Conservation (phyloP, 2,888 invertebrate genomes). For the Tupiocoris notatus region DNA sequence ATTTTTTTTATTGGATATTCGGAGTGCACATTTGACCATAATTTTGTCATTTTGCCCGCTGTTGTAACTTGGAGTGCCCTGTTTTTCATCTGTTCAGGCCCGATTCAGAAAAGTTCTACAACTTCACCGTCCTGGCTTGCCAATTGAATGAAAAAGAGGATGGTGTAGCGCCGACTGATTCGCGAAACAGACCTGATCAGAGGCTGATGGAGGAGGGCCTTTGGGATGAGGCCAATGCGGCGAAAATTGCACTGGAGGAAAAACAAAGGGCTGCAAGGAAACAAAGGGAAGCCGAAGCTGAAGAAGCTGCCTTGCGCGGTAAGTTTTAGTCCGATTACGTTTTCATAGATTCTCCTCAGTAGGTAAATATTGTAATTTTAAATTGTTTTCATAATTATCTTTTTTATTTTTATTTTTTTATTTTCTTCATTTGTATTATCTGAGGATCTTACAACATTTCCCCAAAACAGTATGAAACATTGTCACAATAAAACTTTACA, state of each 20-base stretch:
- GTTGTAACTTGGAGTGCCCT: not conserved
- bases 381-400: too few species aligned
- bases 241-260: conserved; percentile 86
- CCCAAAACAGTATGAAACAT: too few species aligned
- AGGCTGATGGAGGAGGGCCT: conserved; percentile 92
- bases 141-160: conserved; percentile 95
- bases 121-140: conserved; percentile 91
- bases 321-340: too few species aligned
- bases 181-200: conserved; percentile 90
- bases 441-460: too few species aligned
- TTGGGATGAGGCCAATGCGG: conserved; percentile 87
- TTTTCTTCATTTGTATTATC: too few species aligned
- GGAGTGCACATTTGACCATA: too few species aligned
- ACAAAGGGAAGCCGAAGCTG: conserved; percentile 70
- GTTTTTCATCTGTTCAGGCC: conserved; percentile 56
- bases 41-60: too few species aligned
- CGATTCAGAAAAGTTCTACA: conserved; percentile 76
- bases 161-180: conserved; percentile 92
- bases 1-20: too few species aligned
- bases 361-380: too few species aligned
- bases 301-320: conserved; percentile 62
- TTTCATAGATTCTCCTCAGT: too few species aligned
- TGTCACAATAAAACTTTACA: too few species aligned
- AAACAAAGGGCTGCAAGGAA: conserved; percentile 82
- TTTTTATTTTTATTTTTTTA: too few species aligned